These are phyloP conservation scores for Pantherophis guttatus DNA, from an alignment of 2,113 vertebrate genomes.

Conservation along the genomic window DNA sequence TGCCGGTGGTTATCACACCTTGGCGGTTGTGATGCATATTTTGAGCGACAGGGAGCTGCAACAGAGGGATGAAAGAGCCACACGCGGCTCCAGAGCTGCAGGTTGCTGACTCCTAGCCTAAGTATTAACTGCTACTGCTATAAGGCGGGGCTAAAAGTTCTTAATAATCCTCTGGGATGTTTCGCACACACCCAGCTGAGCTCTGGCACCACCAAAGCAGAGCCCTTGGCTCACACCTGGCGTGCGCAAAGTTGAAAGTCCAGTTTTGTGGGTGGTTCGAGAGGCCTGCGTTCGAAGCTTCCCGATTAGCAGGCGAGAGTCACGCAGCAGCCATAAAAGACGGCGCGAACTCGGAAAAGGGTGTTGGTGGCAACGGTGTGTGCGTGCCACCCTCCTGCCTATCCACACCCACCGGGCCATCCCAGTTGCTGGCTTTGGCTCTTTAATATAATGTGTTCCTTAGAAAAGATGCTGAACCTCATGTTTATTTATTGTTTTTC, in stretches of 20 bases:
- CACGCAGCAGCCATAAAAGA: neutral
- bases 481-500: neutral
- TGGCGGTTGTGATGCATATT: no score
- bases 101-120: no score
- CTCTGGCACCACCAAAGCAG: neutral
- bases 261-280: neutral
- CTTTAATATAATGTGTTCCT: neutral
- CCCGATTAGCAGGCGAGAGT: neutral
- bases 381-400: neutral
- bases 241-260: neutral
- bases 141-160: neutral
- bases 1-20: no score
- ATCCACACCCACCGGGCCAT: neutral
- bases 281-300: neutral
- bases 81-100: no score
- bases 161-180: neutral
- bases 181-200: neutral
- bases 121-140: no score
- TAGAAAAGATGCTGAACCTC: neutral
- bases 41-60: no score
- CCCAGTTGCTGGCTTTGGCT: neutral
- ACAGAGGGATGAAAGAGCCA: no score
- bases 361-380: neutral
- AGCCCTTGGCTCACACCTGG: neutral
- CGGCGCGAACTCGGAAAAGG: neutral